Evolutionary conservation across 2,888 invertebrate genomes (phyloP).

Genomic region (Troglohyphantes excavatus): DNA sequence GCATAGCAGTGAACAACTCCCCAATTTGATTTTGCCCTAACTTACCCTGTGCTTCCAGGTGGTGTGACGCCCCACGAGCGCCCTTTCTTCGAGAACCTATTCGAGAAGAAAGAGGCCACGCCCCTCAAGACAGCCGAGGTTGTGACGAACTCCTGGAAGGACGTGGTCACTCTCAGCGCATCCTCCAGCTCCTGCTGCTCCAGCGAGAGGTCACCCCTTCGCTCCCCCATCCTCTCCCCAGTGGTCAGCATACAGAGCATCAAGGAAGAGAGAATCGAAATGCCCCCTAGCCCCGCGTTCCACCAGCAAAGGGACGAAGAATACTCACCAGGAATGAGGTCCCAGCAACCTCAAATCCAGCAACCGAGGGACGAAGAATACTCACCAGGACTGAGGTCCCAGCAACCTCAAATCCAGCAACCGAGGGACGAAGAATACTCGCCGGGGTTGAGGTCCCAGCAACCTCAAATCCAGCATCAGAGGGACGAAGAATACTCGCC

Average conservation of each 20-base stretch:
- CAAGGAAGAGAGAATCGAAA: constrained; percentile 45
- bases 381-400: constrained; percentile 17
- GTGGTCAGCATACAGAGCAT: constrained; percentile 44
- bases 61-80: constrained; percentile 80
- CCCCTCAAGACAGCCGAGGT: constrained; percentile 73
- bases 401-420: not conserved
- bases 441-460: not conserved
- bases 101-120: constrained; percentile 80
- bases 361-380: constrained; percentile 68
- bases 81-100: constrained; percentile 82
- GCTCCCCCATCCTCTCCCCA: constrained; percentile 63
- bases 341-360: not conserved
- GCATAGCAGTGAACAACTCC: no score
- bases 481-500: constrained; percentile 67
- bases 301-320: constrained; percentile 65
- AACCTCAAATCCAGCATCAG: constrained; percentile 13
- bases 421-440: constrained; percentile 69
- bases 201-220: constrained; percentile 73
- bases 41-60: no score
- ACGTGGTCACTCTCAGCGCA: constrained; percentile 80
- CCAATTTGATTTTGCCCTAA: no score
- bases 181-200: constrained; percentile 79
- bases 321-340: constrained; percentile 41
- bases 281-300: constrained; percentile 39
- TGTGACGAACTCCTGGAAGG: constrained; percentile 80